phyloP scores from a whole-genome alignment of 1,140 invertebrate species.

The Dermatophagoides farinae region DNA sequence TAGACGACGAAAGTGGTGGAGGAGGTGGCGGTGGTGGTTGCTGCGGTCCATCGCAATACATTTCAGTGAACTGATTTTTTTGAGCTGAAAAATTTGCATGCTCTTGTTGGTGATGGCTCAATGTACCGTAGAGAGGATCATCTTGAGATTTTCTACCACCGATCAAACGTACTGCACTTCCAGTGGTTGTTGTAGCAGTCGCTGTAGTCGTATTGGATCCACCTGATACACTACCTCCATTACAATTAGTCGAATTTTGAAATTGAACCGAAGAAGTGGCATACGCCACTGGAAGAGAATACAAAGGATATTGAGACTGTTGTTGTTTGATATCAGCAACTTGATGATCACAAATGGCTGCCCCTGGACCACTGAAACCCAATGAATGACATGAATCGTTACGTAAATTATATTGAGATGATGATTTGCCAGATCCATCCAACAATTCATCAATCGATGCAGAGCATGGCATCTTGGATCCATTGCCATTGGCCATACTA shows the following conservation, averaged over 20 bases:
- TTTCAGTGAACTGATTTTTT: neutral
- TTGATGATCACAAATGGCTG: neutral
- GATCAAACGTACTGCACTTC: neutral
- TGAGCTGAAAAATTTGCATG: too few species aligned
- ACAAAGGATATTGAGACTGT: neutral
- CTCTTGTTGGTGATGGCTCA: too few species aligned
- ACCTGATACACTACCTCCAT: neutral
- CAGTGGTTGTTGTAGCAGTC: neutral
- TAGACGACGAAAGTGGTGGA: neutral
- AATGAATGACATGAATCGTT: neutral
- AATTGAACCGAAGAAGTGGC: conserved; percentile 1
- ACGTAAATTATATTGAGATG: neutral
- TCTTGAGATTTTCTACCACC: too few species aligned
- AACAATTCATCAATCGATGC: too few species aligned
- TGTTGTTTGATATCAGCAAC: neutral
- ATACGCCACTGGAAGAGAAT: conserved; percentile 2
- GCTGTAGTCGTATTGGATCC: neutral
- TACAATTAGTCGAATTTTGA: neutral
- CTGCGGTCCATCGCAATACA: neutral
- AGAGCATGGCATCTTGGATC: too few species aligned
- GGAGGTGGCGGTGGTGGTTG: neutral
- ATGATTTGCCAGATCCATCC: too few species aligned
- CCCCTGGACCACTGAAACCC: neutral
- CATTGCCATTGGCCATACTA: neutral
- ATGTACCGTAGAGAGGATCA: too few species aligned